phyloP scores from a whole-genome alignment of 1,140 invertebrate species.

The Trypoxylus dichotomus region DNA sequence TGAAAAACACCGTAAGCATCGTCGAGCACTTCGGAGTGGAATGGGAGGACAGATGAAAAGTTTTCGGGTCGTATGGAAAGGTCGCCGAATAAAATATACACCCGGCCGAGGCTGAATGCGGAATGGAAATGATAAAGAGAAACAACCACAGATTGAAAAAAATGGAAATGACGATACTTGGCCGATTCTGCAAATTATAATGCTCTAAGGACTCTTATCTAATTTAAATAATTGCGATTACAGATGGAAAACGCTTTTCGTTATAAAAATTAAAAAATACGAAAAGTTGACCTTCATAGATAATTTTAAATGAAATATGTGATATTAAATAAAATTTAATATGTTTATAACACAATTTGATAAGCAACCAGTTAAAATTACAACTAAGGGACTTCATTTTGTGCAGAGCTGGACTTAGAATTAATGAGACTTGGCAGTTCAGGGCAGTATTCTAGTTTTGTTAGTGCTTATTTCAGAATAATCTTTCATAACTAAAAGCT shows the following conservation, averaged over 20 bases:
- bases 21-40: background rate
- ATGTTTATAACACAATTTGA: too few relatives aligned
- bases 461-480: too few relatives aligned
- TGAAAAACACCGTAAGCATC: background rate
- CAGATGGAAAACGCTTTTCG: background rate
- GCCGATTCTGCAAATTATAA: background rate
- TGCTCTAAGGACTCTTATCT: background rate
- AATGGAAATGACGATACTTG: background rate
- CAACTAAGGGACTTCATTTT: too few relatives aligned
- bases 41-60: slow-evolving; percentile 12
- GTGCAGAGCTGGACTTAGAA: too few relatives aligned
- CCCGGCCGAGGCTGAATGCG: background rate
- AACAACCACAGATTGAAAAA: background rate
- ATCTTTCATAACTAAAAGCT: too few relatives aligned
- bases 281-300: too few relatives aligned
- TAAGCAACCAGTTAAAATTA: too few relatives aligned
- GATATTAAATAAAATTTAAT: too few relatives aligned
- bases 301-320: too few relatives aligned
- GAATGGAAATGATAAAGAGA: background rate
- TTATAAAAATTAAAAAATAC: too few relatives aligned
- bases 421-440: too few relatives aligned
- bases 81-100: slow-evolving; percentile 6
- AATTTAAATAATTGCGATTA: background rate
- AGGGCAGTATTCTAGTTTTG: too few relatives aligned
- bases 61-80: slow-evolving; percentile 20